phyloP scores from a whole-genome alignment of 2,888 invertebrate species.

The Diachrysia chrysitis region DNA sequence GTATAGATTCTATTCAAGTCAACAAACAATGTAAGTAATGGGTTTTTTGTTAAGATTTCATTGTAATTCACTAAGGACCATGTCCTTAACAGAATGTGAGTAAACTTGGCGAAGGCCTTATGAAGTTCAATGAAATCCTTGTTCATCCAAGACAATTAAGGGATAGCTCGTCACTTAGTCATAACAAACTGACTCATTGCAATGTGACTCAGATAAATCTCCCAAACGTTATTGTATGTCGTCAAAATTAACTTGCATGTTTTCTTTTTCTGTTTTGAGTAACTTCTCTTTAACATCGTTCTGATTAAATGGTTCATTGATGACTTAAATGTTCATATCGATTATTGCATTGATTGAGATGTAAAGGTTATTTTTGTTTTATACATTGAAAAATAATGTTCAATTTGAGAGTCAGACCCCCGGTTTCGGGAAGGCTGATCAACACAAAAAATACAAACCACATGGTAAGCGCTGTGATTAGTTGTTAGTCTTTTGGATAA shows the following conservation, averaged over 20 bases:
- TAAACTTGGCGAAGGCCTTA: background rate
- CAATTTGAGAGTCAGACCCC: too few species aligned
- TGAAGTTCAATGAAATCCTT: slow-evolving; percentile 23
- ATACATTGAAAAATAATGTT: background rate
- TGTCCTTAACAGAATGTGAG: background rate
- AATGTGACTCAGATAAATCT: slow-evolving; percentile 45
- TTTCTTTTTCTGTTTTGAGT: slow-evolving; percentile 3
- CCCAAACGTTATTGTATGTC: slow-evolving; percentile 41
- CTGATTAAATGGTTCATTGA: background rate
- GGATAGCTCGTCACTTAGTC: slow-evolving; percentile 44
- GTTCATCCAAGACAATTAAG: slow-evolving; percentile 36
- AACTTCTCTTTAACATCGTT: background rate
- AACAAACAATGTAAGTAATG: background rate
- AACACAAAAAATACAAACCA: too few species aligned
- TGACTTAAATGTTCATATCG: background rate
- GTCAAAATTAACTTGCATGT: slow-evolving; percentile 15
- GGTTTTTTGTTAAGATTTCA: background rate
- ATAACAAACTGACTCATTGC: slow-evolving; percentile 44
- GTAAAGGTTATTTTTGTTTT: background rate
- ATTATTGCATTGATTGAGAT: background rate
- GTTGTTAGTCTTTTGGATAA: too few species aligned
- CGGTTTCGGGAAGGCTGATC: too few species aligned
- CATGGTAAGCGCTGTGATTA: too few species aligned
- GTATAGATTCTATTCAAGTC: too few species aligned
- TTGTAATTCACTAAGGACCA: background rate